Base-by-base conservation (phyloP, 35 echinoderm and acorn worm species). In the Lytechinus pictus region DNA sequence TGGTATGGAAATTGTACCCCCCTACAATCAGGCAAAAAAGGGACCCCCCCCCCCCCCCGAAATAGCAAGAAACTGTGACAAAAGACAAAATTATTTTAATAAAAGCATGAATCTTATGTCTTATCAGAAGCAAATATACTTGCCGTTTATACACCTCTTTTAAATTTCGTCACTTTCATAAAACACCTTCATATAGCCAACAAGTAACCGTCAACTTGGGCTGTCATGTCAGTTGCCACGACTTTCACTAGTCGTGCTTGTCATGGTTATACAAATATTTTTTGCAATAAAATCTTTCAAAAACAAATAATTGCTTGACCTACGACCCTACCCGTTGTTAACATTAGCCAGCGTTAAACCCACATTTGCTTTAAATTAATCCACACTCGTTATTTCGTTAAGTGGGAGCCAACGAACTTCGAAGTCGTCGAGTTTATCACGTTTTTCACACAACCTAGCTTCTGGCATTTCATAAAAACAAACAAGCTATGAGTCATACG, bases 261-360 rank as follows among this genome's bases (percentile, higher is more conserved):
- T 24, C 19, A 79, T 24, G n/a, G 6, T n/a, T 24, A 24, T n/a
- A n/a, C n/a, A n/a, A n/a, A n/a, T n/a, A n/a, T n/a, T n/a, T 79
- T 71, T 79, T 79, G 1, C 66, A 79, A 79, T 79, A 79, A 79
- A 79, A 79, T 24, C 66, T 24, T 79, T 79, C 66, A 79, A 79
- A 79, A 79, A 79, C 66, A n/a, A 79, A 79, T 79, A 79, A 79
- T 79, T 79, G 66, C 66, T 79, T 79, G 66, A 79, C 66, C 19
- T 79, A 8, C 16, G 66, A 79, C 66, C 19, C 66, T 79, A 24
- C 66, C n/a, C n/a, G 66, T 79, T 79, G 66, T 79, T 79, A 79
- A 79, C 16, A 24, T 79, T 79, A 79, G n/a, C 66, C 66, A 79
- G 19, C n/a, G 66, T 79, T 79, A 79, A 79, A 79, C 0, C 19